A percentile compares a stretch with the other conserved stretches of the same genome.
phyloP scores from a whole-genome alignment of 2,888 invertebrate species.

The Criorhina ranunculi region DNA sequence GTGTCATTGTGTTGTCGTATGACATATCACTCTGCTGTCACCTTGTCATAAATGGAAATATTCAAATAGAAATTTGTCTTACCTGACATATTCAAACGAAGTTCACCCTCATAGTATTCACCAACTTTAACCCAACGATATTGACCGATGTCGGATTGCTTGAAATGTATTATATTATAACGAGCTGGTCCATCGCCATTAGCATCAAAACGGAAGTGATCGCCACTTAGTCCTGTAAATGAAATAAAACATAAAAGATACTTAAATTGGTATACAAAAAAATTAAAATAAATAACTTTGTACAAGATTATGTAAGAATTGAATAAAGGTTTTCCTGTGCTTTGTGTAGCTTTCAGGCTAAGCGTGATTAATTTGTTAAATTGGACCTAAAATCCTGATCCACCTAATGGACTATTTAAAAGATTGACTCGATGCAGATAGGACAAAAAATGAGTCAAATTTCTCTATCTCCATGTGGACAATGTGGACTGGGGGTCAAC shows the following conservation, averaged over 20 bases:
- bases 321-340: too few relatives aligned
- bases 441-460: too few relatives aligned
- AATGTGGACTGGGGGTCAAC: too few relatives aligned
- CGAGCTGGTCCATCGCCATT: slow-evolving; percentile 97
- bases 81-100: slow-evolving; percentile 92
- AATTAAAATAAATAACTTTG: too few relatives aligned
- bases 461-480: too few relatives aligned
- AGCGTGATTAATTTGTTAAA: too few relatives aligned
- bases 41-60: slow-evolving; percentile 29
- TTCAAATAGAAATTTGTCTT: slow-evolving; percentile 79
- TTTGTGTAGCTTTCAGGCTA: too few relatives aligned
- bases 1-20: slow-evolving; percentile 29
- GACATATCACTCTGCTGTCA: slow-evolving; percentile 46
- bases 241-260: not conserved
- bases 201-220: slow-evolving; percentile 94
- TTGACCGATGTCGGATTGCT: slow-evolving; percentile 89
- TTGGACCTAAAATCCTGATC: too few relatives aligned
- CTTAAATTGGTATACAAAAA: too few relatives aligned
- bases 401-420: too few relatives aligned
- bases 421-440: too few relatives aligned
- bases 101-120: slow-evolving; percentile 92
- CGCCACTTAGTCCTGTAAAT: slow-evolving; percentile 92
- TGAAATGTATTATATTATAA: slow-evolving; percentile 98
- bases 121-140: slow-evolving; percentile 95
- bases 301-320: too few relatives aligned